Evolutionary conservation across 1,140 invertebrate genomes (phyloP).

Genomic region (Drosophila guanche): DNA sequence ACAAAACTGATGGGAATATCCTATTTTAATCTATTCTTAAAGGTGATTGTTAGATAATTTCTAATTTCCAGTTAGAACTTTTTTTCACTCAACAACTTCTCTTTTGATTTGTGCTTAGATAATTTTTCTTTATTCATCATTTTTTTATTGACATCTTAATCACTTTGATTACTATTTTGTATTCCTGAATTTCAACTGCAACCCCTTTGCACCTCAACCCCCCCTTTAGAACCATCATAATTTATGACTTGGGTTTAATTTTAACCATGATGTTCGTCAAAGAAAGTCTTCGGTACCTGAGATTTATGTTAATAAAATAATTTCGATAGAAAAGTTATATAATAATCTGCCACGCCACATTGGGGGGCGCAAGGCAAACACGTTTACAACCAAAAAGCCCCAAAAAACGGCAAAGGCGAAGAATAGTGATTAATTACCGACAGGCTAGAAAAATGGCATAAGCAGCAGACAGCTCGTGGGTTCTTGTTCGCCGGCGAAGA

Average conservation of each 20-base stretch:
- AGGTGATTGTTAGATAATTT: slow-evolving; percentile 37
- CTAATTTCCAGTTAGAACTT: slow-evolving; percentile 35
- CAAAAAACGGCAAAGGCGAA: slow-evolving; percentile 26
- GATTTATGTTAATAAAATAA: slow-evolving; percentile 51
- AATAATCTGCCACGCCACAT: slow-evolving; percentile 26
- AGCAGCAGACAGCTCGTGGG: slow-evolving; percentile 54
- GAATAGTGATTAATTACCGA: slow-evolving; percentile 70
- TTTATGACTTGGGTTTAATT: slow-evolving; percentile 60
- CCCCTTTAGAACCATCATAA: slow-evolving; percentile 21
- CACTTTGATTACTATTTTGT: not conserved
- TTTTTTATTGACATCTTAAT: too few species aligned
- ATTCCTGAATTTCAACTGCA: slow-evolving; percentile 44
- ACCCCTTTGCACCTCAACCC: slow-evolving; percentile 15
- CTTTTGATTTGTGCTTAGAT: slow-evolving; percentile 37
- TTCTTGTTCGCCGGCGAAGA: not conserved
- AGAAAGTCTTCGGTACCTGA: slow-evolving; percentile 41
- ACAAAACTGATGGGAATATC: too few species aligned
- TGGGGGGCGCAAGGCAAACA: slow-evolving; percentile 50
- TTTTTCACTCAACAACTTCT: slow-evolving; percentile 1
- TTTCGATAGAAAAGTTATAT: slow-evolving; percentile 64
- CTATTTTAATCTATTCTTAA: slow-evolving; percentile 24
- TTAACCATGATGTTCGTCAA: slow-evolving; percentile 63
- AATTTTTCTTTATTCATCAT: slow-evolving; percentile 40
- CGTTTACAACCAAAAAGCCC: slow-evolving; percentile 48
- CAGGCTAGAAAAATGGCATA: slow-evolving; percentile 70